Evolutionary conservation across 2,797 vertebrate genomes (phyloP).

Genomic region (Pantherophis vulpinus): DNA sequence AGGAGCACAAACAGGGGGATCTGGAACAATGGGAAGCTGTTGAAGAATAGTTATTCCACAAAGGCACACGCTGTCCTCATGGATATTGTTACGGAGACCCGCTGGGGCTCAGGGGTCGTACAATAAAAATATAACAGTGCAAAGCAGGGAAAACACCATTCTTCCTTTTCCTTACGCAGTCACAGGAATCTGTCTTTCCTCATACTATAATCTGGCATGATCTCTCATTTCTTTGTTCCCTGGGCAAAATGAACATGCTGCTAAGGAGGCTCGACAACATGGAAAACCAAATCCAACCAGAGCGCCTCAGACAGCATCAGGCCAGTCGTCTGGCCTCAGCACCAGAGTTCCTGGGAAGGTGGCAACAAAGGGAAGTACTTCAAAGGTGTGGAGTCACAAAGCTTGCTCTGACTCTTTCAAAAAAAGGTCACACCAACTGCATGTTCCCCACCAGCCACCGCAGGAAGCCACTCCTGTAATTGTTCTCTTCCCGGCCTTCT

Average conservation of each 20-base stretch:
- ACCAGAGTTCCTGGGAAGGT: background rate
- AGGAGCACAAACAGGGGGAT: too few relatives aligned
- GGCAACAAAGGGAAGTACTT: background rate
- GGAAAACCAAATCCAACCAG: background rate
- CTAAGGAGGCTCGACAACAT: background rate
- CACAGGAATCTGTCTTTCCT: background rate
- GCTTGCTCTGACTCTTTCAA: background rate
- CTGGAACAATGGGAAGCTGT: too few relatives aligned
- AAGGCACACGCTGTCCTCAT: background rate
- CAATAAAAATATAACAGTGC: background rate
- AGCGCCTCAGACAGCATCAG: background rate
- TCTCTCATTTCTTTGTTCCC: background rate
- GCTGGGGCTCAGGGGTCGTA: background rate
- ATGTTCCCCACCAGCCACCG: rapidly evolving
- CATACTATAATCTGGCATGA: background rate
- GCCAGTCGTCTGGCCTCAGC: background rate
- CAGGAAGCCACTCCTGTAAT: background rate
- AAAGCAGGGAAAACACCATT: background rate
- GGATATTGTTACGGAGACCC: too few relatives aligned
- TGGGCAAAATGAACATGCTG: background rate
- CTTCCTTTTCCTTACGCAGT: background rate
- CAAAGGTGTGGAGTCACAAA: background rate
- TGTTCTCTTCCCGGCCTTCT: background rate
- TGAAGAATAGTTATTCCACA: background rate
- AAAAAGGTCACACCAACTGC: background rate